Evolutionary conservation across 1,140 invertebrate genomes (phyloP).

Genomic region (Pentalonia nigronervosa): DNA sequence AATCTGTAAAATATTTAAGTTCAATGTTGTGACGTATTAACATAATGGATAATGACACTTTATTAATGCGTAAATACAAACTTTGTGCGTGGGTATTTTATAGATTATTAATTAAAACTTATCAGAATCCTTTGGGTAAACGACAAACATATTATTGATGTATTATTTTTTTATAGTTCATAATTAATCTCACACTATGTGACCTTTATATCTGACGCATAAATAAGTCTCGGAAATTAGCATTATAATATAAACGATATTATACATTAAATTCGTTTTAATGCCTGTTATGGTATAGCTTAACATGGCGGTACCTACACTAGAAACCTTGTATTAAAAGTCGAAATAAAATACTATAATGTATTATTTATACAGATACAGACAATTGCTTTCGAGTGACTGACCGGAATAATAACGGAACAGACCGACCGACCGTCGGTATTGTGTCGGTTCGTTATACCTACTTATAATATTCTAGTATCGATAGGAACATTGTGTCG

Average conservation of each 20-base stretch:
- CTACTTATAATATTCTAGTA: not conserved
- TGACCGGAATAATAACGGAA: conserved; percentile 23
- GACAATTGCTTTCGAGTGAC: conserved; percentile 14
- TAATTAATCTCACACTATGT: not conserved
- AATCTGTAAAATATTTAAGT: not conserved
- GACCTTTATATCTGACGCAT: not conserved
- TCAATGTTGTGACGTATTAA: not conserved
- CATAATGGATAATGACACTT: not conserved
- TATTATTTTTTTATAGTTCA: not conserved
- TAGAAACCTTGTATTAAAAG: not conserved
- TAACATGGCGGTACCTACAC: not conserved
- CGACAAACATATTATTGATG: not conserved
- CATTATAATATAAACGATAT: not conserved
- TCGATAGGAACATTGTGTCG: not conserved
- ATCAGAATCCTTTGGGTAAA: not conserved
- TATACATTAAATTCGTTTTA: not conserved
- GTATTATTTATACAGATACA: not conserved
- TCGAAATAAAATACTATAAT: not conserved
- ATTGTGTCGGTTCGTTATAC: not conserved
- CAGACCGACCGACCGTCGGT: not conserved
- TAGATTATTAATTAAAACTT: not conserved
- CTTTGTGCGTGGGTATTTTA: not conserved
- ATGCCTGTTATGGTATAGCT: not conserved
- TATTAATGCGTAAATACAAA: not conserved
- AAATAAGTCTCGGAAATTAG: not conserved